phyloP scores from a whole-genome alignment of 2,797 vertebrate genomes.

The Potorous gilbertii region DNA sequence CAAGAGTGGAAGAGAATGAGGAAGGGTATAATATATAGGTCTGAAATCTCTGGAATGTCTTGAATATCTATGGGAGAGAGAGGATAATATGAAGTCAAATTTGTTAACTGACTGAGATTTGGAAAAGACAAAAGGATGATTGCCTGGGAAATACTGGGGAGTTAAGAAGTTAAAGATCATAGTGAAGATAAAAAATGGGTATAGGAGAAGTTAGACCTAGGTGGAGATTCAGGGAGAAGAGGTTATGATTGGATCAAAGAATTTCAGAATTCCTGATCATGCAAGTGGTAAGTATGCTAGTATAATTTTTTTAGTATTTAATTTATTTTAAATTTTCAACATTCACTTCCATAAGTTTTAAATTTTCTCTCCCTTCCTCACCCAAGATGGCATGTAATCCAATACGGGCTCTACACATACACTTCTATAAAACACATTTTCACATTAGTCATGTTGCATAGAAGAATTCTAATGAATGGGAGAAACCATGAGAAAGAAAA shows the following conservation, averaged over 20 bases:
- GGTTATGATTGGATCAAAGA: too few species aligned
- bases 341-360: too few species aligned
- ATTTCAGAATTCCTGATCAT: neutral
- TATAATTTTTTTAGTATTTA: too few species aligned
- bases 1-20: neutral
- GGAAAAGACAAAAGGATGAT: neutral
- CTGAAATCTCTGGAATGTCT: neutral
- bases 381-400: too few species aligned
- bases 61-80: neutral
- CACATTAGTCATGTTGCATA: too few species aligned
- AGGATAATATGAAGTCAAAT: neutral
- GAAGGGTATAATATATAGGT: neutral
- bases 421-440: too few species aligned
- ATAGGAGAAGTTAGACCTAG: neutral
- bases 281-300: neutral
- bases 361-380: too few species aligned
- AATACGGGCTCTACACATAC: too few species aligned
- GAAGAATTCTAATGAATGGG: too few species aligned
- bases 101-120: neutral
- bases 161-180: neutral
- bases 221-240: too few species aligned
- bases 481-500: too few species aligned
- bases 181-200: neutral
- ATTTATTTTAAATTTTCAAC: too few species aligned
- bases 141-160: neutral